Percentiles rank a stretch among this genome's conserved stretches.
phyloP scores from a whole-genome alignment of 2,113 vertebrate species.

The Bos taurus region DNA sequence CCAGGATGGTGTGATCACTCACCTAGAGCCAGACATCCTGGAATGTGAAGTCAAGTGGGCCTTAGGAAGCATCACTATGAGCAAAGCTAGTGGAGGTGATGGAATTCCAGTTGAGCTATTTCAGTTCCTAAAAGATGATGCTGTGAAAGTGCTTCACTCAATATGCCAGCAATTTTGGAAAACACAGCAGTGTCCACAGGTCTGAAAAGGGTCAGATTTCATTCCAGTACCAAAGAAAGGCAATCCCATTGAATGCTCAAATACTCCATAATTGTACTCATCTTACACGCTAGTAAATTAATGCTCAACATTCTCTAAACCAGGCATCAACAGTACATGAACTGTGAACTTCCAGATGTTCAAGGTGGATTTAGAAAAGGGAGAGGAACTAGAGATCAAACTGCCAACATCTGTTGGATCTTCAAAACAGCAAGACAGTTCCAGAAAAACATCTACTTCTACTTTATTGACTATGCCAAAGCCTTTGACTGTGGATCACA shows the following conservation, averaged over 20 bases:
- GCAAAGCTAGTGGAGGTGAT: neutral
- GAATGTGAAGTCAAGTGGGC: neutral
- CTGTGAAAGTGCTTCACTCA: neutral
- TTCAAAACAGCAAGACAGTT: neutral
- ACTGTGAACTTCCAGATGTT: neutral
- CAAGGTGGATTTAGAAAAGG: neutral
- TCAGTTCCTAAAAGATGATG: neutral
- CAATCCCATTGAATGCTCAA: neutral
- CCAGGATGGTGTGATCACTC: neutral
- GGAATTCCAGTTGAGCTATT: neutral
- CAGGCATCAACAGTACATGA: accelerated
- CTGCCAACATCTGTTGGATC: neutral
- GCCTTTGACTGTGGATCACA: neutral
- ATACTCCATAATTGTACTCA: neutral
- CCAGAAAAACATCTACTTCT: neutral
- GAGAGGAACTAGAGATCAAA: neutral
- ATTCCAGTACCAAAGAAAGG: neutral
- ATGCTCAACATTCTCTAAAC: neutral
- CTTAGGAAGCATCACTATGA: neutral
- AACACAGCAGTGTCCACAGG: neutral
- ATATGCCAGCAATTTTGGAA: neutral
- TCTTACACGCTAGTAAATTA: neutral
- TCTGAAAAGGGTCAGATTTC: neutral
- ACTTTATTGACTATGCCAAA: accelerated
- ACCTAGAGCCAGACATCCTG: neutral